These are phyloP conservation scores for Haliclystus octoradiatus DNA, from an alignment of 30 jellyfish, hydroid and myxozoan genomes.

Conservation along the genomic window DNA sequence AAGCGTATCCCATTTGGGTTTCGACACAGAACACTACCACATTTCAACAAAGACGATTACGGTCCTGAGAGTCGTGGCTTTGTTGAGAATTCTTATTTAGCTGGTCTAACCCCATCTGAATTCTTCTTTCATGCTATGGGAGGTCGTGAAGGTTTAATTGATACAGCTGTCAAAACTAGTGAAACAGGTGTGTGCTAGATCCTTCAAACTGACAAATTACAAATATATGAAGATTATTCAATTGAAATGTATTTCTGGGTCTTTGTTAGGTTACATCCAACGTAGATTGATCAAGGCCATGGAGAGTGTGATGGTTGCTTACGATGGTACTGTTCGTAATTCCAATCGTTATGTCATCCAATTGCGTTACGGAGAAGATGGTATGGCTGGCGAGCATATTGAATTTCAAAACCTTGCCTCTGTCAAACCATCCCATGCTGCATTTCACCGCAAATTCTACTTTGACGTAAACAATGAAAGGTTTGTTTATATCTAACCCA, in stretches of 20 bases:
- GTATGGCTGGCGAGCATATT: slow-evolving; percentile 96
- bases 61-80: slow-evolving; percentile 99
- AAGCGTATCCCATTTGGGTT: slow-evolving; percentile 98
- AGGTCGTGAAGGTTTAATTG: slow-evolving; percentile 99
- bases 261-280: slow-evolving; percentile 88
- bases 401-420: slow-evolving; percentile 78
- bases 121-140: slow-evolving; percentile 99
- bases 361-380: slow-evolving; percentile 97
- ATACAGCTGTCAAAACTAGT: slow-evolving; percentile 98
- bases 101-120: slow-evolving; percentile 98
- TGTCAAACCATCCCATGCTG: slow-evolving; percentile 60
- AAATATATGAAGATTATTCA: too few relatives aligned
- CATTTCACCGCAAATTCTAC: slow-evolving; percentile 61
- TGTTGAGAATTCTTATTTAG: slow-evolving; percentile 96
- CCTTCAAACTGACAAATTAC: too few relatives aligned
- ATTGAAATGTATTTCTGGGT: too few relatives aligned
- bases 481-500: too few relatives aligned
- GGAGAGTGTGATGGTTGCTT: slow-evolving; percentile 99
- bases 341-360: slow-evolving; percentile 90
- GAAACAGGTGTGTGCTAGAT: slow-evolving; percentile 67
- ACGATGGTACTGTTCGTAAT: slow-evolving; percentile 97
- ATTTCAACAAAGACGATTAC: slow-evolving; percentile 94
- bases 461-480: slow-evolving; percentile 92
- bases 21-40: slow-evolving; percentile 98
- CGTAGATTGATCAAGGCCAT: slow-evolving; percentile 96